These are phyloP conservation scores for Drosophila parabipectinata DNA, from an alignment of 1,140 invertebrate species.

Conservation along the genomic window DNA sequence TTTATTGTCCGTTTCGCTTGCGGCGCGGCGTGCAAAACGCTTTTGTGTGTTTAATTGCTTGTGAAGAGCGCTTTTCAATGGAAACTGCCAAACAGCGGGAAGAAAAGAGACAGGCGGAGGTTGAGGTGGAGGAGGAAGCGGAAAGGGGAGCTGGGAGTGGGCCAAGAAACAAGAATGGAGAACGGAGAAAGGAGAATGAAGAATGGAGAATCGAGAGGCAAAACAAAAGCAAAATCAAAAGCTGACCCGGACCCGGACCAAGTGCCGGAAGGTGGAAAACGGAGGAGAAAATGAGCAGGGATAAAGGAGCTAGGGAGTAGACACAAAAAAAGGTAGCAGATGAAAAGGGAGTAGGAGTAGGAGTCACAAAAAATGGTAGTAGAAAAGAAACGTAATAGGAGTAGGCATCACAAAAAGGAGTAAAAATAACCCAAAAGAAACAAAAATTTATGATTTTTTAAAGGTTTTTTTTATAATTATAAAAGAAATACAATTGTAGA, in stretches of 20 bases:
- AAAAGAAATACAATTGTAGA: too few relatives aligned
- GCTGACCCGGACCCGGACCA: constrained; percentile 24
- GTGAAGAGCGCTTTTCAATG: constrained; percentile 81
- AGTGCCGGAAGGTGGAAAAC: constrained; percentile 33
- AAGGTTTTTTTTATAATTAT: too few relatives aligned
- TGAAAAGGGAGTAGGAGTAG: not conserved
- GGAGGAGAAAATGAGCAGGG: constrained; percentile 1
- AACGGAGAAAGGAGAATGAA: not conserved
- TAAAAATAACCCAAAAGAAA: not conserved
- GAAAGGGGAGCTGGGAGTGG: not conserved
- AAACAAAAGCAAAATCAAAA: constrained; percentile 43
- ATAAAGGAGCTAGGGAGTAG: constrained; percentile 1
- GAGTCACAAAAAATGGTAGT: not conserved
- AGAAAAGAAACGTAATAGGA: not conserved
- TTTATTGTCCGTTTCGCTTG: constrained; percentile 61
- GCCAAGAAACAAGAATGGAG: not conserved
- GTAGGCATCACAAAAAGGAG: not conserved
- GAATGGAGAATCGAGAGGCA: constrained; percentile 13
- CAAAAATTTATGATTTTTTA: too few relatives aligned
- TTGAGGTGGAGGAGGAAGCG: too few relatives aligned
- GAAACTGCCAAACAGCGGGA: constrained; percentile 60
- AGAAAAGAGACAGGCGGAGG: constrained; percentile 21
- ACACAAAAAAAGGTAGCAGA: constrained; percentile 3
- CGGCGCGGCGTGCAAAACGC: constrained; percentile 73
- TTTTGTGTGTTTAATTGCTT: constrained; percentile 83